Conservation (phyloP, 1,140 invertebrate species). For the Drusus annulatus region DNA sequence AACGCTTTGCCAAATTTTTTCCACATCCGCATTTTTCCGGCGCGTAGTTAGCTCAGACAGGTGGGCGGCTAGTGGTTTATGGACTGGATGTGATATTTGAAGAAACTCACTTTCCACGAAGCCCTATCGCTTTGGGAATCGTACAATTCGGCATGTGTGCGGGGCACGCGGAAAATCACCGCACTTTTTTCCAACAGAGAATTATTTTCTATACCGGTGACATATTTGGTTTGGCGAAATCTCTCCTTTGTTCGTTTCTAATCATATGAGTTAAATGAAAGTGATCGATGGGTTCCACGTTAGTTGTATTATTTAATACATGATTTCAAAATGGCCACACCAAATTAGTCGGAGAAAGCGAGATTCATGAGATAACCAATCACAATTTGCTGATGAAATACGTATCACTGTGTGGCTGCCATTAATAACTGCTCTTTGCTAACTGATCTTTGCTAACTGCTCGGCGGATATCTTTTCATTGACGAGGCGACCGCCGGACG, state of each 20-base stretch:
- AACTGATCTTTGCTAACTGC: neutral
- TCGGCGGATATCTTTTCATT: slow-evolving; percentile 10
- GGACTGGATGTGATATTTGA: slow-evolving; percentile 24
- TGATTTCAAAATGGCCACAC: slow-evolving; percentile 15
- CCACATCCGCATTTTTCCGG: slow-evolving; percentile 41
- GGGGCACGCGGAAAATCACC: neutral
- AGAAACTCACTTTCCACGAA: neutral
- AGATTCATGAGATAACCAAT: slow-evolving; percentile 6
- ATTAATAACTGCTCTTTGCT: neutral
- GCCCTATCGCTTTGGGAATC: slow-evolving; percentile 2
- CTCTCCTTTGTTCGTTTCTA: too few relatives aligned
- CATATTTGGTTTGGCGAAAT: neutral
- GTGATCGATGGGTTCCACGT: slow-evolving; percentile 1
- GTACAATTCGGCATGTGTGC: neutral
- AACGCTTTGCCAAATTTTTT: slow-evolving; percentile 38
- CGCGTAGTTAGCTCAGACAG: slow-evolving; percentile 38
- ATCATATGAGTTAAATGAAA: neutral
- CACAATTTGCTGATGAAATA: slow-evolving; percentile 13
- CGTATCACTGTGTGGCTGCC: neutral
- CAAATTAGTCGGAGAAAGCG: slow-evolving; percentile 17
- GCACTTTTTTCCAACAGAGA: neutral
- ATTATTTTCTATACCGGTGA: neutral
- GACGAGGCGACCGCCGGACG: slow-evolving; percentile 12
- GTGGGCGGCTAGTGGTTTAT: slow-evolving; percentile 44
- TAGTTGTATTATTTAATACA: neutral